Evolutionary conservation across 2,113 vertebrate species (phyloP).

Genomic region (Rhinolophus ferrumequinum): DNA sequence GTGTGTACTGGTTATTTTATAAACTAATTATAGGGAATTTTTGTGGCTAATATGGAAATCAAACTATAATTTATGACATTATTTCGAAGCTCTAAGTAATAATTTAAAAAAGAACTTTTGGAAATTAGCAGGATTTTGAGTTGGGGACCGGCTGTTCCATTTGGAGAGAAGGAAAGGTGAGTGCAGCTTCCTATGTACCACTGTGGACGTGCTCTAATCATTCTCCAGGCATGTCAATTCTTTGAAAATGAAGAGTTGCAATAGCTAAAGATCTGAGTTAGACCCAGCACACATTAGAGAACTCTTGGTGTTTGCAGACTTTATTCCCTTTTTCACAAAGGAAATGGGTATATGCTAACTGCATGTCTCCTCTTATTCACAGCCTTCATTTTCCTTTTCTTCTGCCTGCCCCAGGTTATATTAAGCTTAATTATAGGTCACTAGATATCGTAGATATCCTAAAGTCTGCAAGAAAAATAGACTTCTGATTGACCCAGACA

Average conservation of each 20-base stretch:
- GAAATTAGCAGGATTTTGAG: not conserved
- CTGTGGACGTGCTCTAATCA: not conserved
- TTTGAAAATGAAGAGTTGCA: not conserved
- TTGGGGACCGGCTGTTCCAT: not conserved
- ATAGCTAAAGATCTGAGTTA: not conserved
- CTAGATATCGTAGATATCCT: conserved; percentile 31
- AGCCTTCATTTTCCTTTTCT: not conserved
- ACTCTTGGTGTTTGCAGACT: not conserved
- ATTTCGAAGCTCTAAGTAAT: not conserved
- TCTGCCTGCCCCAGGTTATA: conserved; percentile 10
- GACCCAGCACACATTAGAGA: not conserved
- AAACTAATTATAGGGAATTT: not conserved
- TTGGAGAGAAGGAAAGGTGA: not conserved
- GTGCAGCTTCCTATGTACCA: not conserved
- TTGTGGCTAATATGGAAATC: not conserved
- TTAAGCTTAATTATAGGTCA: conserved; percentile 30
- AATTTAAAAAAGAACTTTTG: not conserved
- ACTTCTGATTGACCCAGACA: conserved; percentile 22
- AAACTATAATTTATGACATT: not conserved
- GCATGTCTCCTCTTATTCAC: not conserved
- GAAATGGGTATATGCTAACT: not conserved
- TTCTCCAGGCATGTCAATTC: not conserved
- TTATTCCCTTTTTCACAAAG: not conserved
- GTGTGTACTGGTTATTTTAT: not conserved
- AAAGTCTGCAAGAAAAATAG: conserved; percentile 38